These are phyloP conservation scores for Plagiodera versicolora DNA, from an alignment of 2,888 invertebrate genomes.

Conservation along the genomic window DNA sequence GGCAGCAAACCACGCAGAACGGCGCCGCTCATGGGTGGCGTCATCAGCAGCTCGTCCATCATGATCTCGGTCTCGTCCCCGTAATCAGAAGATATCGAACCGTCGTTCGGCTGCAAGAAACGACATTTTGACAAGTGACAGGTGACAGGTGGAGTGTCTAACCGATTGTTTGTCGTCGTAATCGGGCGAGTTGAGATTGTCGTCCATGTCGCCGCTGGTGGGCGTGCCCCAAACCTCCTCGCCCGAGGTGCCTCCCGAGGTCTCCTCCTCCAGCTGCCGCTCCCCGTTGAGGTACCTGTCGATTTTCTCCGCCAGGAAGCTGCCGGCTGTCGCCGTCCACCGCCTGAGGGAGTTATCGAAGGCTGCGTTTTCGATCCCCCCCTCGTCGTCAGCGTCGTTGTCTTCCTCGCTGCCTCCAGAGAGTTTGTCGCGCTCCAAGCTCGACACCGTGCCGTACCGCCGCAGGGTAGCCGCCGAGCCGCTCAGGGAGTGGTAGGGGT, in stretches of 20 bases:
- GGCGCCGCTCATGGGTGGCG: constrained; percentile 74
- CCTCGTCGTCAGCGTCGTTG: constrained; percentile 32
- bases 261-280: constrained; percentile 72
- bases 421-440: constrained; percentile 64
- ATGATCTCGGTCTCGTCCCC: constrained; percentile 79
- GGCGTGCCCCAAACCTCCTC: constrained; percentile 91
- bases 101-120: constrained; percentile 48
- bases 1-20: constrained; percentile 71
- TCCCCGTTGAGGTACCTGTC: constrained; percentile 55
- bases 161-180: constrained; percentile 64
- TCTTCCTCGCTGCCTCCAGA: constrained; percentile 36
- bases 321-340: constrained; percentile 81
- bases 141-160: constrained; percentile 22
- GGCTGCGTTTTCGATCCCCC: constrained; percentile 51
- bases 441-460: constrained; percentile 72
- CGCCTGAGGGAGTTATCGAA: constrained; percentile 56
- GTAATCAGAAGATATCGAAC: constrained; percentile 62
- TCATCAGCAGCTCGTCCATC: constrained; percentile 81
- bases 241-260: constrained; percentile 80
- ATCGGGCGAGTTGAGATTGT: constrained; percentile 62
- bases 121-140: not conserved
- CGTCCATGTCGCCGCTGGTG: constrained; percentile 81
- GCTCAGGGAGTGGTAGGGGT: constrained; percentile 72
- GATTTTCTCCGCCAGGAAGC: constrained; percentile 81
- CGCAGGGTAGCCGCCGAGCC: constrained; percentile 58